These are phyloP conservation scores for Peromyscus aztecus DNA, from an alignment of 2,797 vertebrate genomes.

Conservation along the genomic window DNA sequence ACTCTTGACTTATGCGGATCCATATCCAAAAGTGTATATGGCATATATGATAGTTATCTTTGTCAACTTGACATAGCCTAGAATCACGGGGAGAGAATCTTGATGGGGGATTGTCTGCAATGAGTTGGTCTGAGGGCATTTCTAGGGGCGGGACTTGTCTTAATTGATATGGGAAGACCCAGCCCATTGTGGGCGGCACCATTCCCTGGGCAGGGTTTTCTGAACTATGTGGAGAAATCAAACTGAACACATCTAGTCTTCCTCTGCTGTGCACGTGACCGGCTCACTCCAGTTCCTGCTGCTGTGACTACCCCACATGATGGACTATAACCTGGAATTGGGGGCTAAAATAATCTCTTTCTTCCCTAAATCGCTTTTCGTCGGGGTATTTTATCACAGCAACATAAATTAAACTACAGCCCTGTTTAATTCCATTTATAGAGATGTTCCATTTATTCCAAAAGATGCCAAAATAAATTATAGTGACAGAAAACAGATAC, in stretches of 20 bases:
- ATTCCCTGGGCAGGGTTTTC: background rate
- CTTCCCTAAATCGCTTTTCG: background rate
- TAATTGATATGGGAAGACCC: background rate
- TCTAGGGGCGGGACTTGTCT: background rate
- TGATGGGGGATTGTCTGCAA: background rate
- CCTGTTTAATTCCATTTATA: background rate
- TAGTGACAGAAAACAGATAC: background rate
- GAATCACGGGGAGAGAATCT: background rate
- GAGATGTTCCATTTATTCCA: background rate
- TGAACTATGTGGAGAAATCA: background rate
- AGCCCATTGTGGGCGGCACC: background rate
- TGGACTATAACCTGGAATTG: background rate
- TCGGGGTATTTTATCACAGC: background rate
- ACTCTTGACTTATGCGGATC: background rate
- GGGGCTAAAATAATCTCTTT: background rate
- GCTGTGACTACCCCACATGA: background rate
- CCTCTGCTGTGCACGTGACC: background rate
- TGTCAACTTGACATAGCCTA: background rate
- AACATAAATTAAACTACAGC: background rate
- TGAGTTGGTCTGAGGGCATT: background rate
- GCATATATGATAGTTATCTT: background rate
- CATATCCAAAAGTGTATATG: background rate
- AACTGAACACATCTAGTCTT: background rate
- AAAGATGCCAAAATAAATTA: background rate
- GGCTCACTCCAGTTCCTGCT: background rate